Conservation (phyloP, 2,797 vertebrate species). For the Eulemur mongoz region DNA sequence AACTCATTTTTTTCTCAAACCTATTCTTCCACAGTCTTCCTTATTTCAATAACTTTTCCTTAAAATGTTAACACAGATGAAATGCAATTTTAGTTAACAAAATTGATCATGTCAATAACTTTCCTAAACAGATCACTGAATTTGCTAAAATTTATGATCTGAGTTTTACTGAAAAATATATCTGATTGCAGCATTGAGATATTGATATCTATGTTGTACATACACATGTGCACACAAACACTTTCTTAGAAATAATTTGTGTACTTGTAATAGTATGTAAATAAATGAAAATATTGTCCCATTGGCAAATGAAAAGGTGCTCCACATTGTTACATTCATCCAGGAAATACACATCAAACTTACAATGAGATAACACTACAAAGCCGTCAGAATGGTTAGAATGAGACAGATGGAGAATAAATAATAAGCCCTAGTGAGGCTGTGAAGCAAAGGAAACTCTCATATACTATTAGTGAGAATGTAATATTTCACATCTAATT, state of each 20-base stretch:
- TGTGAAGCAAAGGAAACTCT: background rate
- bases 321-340: background rate
- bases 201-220: background rate
- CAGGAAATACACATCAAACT: background rate
- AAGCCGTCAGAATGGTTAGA: background rate
- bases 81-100: conserved; percentile 22
- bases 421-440: background rate
- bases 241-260: background rate
- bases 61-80: conserved; percentile 4
- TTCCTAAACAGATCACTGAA: background rate
- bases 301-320: background rate
- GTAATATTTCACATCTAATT: background rate
- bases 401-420: background rate
- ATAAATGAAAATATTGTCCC: background rate
- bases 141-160: background rate
- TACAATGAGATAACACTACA: background rate
- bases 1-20: background rate
- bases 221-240: background rate
- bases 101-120: background rate
- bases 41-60: conserved; percentile 3
- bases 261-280: background rate
- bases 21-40: background rate
- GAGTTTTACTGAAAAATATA: background rate
- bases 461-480: background rate
- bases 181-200: background rate